Evolutionary conservation across 2,113 vertebrate genomes (phyloP).

Genomic region (Pluvialis apricaria): DNA sequence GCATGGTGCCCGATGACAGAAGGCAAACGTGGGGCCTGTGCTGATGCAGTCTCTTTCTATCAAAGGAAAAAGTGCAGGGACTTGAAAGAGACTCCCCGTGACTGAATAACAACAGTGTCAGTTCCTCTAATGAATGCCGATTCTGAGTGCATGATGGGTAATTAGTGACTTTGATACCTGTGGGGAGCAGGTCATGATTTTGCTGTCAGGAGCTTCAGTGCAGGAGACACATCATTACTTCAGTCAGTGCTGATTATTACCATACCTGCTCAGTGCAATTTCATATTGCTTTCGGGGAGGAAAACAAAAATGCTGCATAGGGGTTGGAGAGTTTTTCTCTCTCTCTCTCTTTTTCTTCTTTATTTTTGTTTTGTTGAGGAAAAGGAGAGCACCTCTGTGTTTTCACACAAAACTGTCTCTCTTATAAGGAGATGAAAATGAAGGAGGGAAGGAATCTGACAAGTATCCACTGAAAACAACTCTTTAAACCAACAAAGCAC

Average conservation of each 20-base stretch:
- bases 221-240: slow-evolving; percentile 53
- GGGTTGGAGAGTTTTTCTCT: background rate
- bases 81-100: slow-evolving; percentile 26
- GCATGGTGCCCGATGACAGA: background rate
- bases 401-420: background rate
- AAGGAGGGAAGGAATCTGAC: slow-evolving; percentile 2
- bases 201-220: slow-evolving; percentile 49
- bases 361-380: background rate
- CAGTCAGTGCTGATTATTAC: slow-evolving; percentile 43
- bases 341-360: background rate
- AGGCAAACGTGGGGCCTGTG: background rate
- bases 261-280: background rate
- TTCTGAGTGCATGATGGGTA: slow-evolving; percentile 27
- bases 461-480: slow-evolving; percentile 29
- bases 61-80: slow-evolving; percentile 6
- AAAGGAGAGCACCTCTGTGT: background rate
- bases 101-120: background rate
- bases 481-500: slow-evolving; percentile 35
- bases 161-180: slow-evolving; percentile 70
- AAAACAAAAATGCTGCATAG: background rate
- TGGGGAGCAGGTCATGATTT: slow-evolving; percentile 67
- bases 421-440: slow-evolving; percentile 2
- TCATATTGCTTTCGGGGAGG: background rate
- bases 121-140: slow-evolving; percentile 43
- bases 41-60: background rate